Evolutionary conservation across 2,888 invertebrate genomes (phyloP), one percentile per base, ranked within the genome.

Genomic region (Augiades crinisus): DNA sequence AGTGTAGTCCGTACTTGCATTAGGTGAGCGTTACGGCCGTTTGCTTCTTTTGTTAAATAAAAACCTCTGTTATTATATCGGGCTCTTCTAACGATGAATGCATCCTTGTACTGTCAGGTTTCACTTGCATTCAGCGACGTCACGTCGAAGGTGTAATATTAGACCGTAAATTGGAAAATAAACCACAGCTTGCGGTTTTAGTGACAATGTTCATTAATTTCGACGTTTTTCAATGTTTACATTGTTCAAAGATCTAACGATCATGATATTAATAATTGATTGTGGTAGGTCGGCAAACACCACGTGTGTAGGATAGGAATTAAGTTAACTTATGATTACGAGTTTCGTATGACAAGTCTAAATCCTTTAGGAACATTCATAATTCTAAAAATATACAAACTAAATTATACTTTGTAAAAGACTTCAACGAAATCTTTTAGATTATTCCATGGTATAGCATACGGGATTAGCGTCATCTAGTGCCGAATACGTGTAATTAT

Each of bases 111-210:
- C 14, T 30, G 30, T 24, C 22, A 41, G 14, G 17, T 49, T 49
- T 49, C 40, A 41, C 33, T 31, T 41, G 24, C 30, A 33, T 22
- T 31, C n/a, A 24, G 5, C 14, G 7, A 6, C 40, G 40, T 47
- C 47, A 33, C 30, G 7, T 31, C 21, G 13, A 40, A 40, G 37
- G 38, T 40, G 38, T 47, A 47, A 47, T 40, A 47, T 22, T 30
- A 47, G 40, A 49, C 24, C 22, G 40, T 22, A 41, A 49, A 49
- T 41, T 41, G 24, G 40, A 40, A 49, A 49, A 41, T 49, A 12
- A 41, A 49, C 49, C 41, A 24, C 40, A 49, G 17, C 13, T 6
- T 49, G 49, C 12, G 49, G 49, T 49, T 14, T 12, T 13, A 19
- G 19, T 19, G 30, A 43, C 43, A 31, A 34, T 22, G 21, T 22